Evolutionary conservation across 30 jellyfish, hydroid and myxozoan species (phyloP), one percentile per base, ranked within the genome.

Genomic region (Sanderia malayensis): DNA sequence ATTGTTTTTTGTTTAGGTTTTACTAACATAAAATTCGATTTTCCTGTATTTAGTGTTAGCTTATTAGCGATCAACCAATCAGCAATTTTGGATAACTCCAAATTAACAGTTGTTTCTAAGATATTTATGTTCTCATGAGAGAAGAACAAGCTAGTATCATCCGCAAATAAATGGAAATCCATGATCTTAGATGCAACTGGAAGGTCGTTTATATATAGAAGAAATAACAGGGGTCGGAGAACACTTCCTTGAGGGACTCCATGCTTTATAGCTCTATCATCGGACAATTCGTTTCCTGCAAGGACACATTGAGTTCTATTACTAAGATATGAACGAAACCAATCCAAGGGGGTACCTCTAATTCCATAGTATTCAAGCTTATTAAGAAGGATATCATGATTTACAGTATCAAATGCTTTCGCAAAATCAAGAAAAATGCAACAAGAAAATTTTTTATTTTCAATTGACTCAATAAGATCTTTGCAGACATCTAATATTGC

Each of bases 41-140:
- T 68, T n/a, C 26, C 41, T 18, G 69, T 46, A 29, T 68, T 68
- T 30, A 71, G 53, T 34, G 83, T 71, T 22, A 71, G 32, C 47
- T 71, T 71, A 31, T 71, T 46, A 24, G 83, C 83, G n/a, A 47
- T 71, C 24, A 71, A 31, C 83, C 83, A 71, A 30, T 71, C 83
- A 31, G 83, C 46, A 31, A 55, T 32, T 27, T 71, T 47, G 15
- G 73, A 25, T 31, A 71, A 57, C 47, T 71, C 72, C 15, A 21
- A 37, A 45, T 71, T 71, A 22, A 71, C 37, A 24, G 46, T 53
- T 46, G 29, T 15, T 55, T 71, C 72, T 31, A 55, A 21, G 22
- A 18, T 28, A 34, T 46, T 22, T 23, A 55, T n/a, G 27, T 71
- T 71, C 47, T 71, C 27, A 29, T 71, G 74, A 25, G 83, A 30